These are phyloP conservation scores for Chaetops frenatus DNA, from an alignment of 2,113 vertebrate species.

Conservation along the genomic window DNA sequence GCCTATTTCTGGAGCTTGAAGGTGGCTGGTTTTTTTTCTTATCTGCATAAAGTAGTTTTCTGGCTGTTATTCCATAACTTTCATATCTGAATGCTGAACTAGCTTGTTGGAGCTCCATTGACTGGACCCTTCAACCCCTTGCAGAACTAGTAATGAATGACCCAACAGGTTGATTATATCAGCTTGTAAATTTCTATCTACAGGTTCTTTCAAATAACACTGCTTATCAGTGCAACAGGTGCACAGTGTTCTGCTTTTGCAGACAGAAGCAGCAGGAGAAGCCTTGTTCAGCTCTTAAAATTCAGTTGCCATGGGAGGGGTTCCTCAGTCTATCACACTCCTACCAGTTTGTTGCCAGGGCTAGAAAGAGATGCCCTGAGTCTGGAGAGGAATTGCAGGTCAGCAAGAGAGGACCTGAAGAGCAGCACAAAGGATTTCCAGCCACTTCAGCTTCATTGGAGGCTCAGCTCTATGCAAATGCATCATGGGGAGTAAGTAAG, in stretches of 20 bases:
- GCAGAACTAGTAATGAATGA: not conserved
- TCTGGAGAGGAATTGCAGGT: not conserved
- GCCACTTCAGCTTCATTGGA: not conserved
- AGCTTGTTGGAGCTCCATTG: not conserved
- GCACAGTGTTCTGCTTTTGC: not conserved
- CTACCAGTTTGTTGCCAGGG: not conserved
- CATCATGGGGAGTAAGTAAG: not conserved
- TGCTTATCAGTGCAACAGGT: not conserved
- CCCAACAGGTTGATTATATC: not conserved
- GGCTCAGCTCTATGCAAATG: not conserved
- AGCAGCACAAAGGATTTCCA: not conserved
- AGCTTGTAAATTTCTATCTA: not conserved
- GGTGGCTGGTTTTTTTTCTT: not conserved
- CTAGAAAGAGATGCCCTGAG: not conserved
- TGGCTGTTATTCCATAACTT: not conserved
- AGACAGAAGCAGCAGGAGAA: not conserved
- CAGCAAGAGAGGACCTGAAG: not conserved
- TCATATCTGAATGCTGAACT: not conserved
- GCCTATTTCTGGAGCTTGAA: not conserved
- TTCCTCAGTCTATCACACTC: not conserved
- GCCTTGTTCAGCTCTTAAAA: not conserved
- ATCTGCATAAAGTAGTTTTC: not conserved
- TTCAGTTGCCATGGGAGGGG: not conserved
- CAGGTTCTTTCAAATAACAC: not conserved
- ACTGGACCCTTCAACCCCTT: not conserved